Conservation (phyloP, 2,113 vertebrate species). For the Myocastor coypus region DNA sequence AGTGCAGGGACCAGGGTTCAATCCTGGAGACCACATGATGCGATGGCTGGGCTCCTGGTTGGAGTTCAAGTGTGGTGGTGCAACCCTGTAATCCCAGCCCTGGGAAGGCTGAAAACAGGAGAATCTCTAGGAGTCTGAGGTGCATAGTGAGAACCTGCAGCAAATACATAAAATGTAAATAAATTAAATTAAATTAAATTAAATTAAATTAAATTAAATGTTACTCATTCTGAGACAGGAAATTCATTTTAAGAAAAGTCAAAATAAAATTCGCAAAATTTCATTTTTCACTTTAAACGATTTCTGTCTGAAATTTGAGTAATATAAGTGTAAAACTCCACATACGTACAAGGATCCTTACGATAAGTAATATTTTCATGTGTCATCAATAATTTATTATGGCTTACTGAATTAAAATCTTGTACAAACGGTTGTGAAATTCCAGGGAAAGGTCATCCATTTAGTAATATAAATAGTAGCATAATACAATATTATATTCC, state of each 20-base stretch:
- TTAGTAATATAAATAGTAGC: neutral
- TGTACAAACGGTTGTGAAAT: neutral
- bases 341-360: neutral
- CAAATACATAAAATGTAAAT: no score
- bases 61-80: no score
- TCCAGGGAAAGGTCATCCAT: neutral
- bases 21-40: no score
- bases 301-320: neutral
- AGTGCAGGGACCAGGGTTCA: no score
- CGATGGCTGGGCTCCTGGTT: no score
- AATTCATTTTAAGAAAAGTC: neutral
- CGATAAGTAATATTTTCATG: neutral
- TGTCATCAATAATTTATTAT: neutral
- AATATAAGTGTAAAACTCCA: neutral
- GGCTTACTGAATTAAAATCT: neutral
- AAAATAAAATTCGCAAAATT: neutral
- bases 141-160: no score
- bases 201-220: no score
- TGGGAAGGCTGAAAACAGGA: no score
- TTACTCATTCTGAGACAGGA: neutral
- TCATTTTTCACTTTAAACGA: neutral
- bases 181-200: no score
- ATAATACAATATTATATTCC: neutral
- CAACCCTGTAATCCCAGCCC: no score
- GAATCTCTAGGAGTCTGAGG: no score